These are phyloP conservation scores for Achroia grisella DNA, from an alignment of 1,140 invertebrate species.

Conservation along the genomic window DNA sequence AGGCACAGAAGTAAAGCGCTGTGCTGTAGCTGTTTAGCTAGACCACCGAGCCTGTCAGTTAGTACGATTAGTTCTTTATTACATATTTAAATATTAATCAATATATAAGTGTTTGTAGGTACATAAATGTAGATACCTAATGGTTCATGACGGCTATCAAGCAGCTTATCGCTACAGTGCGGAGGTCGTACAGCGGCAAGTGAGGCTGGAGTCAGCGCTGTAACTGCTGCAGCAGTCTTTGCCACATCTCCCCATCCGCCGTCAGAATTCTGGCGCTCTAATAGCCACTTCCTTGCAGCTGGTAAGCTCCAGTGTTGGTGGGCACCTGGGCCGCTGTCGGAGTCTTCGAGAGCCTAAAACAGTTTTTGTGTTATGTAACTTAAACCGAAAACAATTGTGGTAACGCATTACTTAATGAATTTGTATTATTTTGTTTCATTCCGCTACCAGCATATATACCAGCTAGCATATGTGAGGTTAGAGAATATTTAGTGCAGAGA, in stretches of 20 bases:
- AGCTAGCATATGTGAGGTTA: too few species aligned
- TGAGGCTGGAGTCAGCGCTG: slow-evolving; percentile 80
- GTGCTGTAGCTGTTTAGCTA: too few species aligned
- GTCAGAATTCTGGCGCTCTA: slow-evolving; percentile 81
- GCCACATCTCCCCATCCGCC: slow-evolving; percentile 85
- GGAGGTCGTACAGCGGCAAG: slow-evolving; percentile 79
- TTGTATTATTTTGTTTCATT: too few species aligned
- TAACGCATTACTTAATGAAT: too few species aligned
- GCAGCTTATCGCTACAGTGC: slow-evolving; percentile 74
- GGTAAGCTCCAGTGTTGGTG: slow-evolving; percentile 83
- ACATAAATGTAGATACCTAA: slow-evolving; percentile 47
- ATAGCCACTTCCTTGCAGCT: slow-evolving; percentile 81
- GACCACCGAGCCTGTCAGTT: too few species aligned
- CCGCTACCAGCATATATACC: too few species aligned
- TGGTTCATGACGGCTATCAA: slow-evolving; percentile 54
- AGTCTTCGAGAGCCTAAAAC: slow-evolving; percentile 80
- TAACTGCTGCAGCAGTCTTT: slow-evolving; percentile 83
- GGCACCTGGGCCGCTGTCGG: slow-evolving; percentile 75
- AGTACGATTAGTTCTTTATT: too few species aligned
- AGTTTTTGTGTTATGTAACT: not conserved
- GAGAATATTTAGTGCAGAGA: too few species aligned
- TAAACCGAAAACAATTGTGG: too few species aligned
- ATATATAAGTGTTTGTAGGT: too few species aligned
- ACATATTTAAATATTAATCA: too few species aligned
- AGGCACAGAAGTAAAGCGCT: too few species aligned